Evolutionary conservation across 2,797 vertebrate genomes (phyloP), one percentile per base, ranked within the genome.

Genomic region (Caiman crocodilus): DNA sequence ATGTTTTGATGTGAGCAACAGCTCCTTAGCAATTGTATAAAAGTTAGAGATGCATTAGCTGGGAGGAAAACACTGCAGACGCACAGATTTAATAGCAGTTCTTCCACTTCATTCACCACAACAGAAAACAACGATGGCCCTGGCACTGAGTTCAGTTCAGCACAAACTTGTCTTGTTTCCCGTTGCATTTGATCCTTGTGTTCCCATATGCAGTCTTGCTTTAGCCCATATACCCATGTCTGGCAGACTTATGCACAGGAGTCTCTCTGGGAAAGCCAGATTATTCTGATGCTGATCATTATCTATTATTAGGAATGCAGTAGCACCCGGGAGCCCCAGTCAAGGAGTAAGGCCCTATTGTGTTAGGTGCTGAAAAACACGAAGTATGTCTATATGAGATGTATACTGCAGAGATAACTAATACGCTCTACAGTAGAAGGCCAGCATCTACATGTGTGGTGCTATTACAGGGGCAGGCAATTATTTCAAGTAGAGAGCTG

Each of bases 181-280:
- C 61, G 28, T 71, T 7, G 4, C 0, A 0, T 2, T 71, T 6
- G 30, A 92, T 76, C 42, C 74, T 87, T 59, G 57, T 7, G 32
- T 23, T 79, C 71, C 2, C 2, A 23, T 25, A 18, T 60, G 35
- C 63, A 64, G 63, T 64, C 63, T 28, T n/a, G 13, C 26, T 64
- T 28, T 28, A n/a, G 6, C 26, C 13, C 15, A 28, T 16, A 15
- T 28, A n/a, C 63, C 28, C 20, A 42, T 42, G 42, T 42, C 42
- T 42, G 42, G 42, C 63, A 64, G 14, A n/a, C 14, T 64, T 16
- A n/a, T 28, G 14, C 63, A 28, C 63, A n/a, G 28, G 15, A 26
- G 7, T 73, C 26, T 42, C 28, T 1, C 16, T 61, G 35, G 32
- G 13, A 90, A 3, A 56, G 0, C 0, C 0, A 0, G 11, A 3